Percentiles rank a stretch among this genome's conserved stretches.
Conservation (phyloP, 1,140 invertebrate genomes). For the Coenobita brevimanus region DNA sequence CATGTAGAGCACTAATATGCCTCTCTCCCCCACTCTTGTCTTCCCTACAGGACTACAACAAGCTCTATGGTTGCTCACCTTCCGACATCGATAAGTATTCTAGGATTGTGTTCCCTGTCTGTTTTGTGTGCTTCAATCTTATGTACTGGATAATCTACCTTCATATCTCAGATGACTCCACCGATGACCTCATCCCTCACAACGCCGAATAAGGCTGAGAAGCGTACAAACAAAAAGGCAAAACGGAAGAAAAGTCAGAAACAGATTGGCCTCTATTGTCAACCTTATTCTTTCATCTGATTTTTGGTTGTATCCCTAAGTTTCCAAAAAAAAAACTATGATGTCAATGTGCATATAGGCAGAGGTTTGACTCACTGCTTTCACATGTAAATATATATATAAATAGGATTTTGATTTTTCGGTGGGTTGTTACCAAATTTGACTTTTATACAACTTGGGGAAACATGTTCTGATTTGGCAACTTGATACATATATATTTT, state of each 20-base stretch:
- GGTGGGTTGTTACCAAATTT: background rate
- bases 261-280: too few species aligned
- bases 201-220: slow-evolving; percentile 9
- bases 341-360: too few species aligned
- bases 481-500: slow-evolving; percentile 4
- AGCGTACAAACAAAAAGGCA: slow-evolving; percentile 2
- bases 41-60: slow-evolving; percentile 82
- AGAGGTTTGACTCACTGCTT: too few species aligned
- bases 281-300: too few species aligned
- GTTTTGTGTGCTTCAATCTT: slow-evolving; percentile 97
- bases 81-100: slow-evolving; percentile 98
- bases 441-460: background rate
- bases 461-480: background rate
- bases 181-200: slow-evolving; percentile 86
- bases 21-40: background rate
- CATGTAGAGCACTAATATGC: background rate
- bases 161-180: slow-evolving; percentile 94
- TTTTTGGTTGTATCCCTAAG: too few species aligned
- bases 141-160: slow-evolving; percentile 99
- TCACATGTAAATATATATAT: too few species aligned
- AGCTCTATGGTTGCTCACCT: slow-evolving; percentile 90
- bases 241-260: background rate
- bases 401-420: background rate
- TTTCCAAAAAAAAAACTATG: too few species aligned
- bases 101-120: slow-evolving; percentile 95